phyloP scores from a whole-genome alignment of 2,888 invertebrate genomes.

The Cetonia aurata region DNA sequence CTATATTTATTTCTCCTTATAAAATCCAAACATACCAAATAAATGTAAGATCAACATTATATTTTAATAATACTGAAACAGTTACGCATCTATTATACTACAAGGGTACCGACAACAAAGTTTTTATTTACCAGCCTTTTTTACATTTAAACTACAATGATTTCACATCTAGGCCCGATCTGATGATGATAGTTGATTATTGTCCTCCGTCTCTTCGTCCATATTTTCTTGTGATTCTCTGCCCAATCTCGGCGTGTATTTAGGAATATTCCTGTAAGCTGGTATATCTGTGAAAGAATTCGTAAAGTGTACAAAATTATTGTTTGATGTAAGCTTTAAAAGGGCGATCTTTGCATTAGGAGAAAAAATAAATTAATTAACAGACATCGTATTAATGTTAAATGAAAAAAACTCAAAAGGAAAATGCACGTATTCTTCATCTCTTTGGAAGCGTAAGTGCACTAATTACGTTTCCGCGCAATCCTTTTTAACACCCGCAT shows the following conservation, averaged over 20 bases:
- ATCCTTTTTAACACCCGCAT: no score
- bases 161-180: slow-evolving; percentile 12
- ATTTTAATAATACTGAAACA: slow-evolving; percentile 33
- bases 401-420: slow-evolving; percentile 4
- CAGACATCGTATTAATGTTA: neutral
- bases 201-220: slow-evolving; percentile 47
- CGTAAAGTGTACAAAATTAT: no score
- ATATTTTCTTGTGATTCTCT: slow-evolving; percentile 60
- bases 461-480: no score
- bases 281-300: slow-evolving; percentile 41
- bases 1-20: slow-evolving; percentile 31
- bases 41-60: slow-evolving; percentile 19
- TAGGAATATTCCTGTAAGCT: slow-evolving; percentile 53
- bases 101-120: slow-evolving; percentile 12
- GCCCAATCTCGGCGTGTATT: slow-evolving; percentile 61
- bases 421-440: neutral
- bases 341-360: no score
- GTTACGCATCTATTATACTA: slow-evolving; percentile 20
- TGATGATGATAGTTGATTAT: slow-evolving; percentile 31
- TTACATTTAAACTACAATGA: slow-evolving; percentile 26
- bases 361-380: no score
- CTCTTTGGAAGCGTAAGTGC: no score
- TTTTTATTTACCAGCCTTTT: slow-evolving; percentile 30
- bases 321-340: no score
- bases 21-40: slow-evolving; percentile 28